Evolutionary conservation across 2,113 vertebrate species (phyloP).

Genomic region (Ranitomeya imitator): DNA sequence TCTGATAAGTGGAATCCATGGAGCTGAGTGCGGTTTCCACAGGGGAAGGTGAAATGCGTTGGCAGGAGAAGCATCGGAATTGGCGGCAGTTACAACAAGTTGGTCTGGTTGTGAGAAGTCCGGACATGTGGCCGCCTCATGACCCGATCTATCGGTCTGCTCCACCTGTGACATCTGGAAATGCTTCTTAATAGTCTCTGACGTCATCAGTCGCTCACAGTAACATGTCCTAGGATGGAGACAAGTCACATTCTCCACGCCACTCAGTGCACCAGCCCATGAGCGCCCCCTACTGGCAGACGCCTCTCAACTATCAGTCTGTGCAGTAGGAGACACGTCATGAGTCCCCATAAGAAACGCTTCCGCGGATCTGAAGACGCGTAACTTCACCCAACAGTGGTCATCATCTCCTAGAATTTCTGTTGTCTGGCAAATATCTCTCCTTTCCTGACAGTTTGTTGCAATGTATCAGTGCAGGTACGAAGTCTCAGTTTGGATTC

Average conservation of each 20-base stretch:
- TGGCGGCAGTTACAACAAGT: constrained; percentile 14
- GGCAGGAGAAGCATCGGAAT: neutral
- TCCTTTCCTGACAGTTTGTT: neutral
- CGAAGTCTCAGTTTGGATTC: neutral
- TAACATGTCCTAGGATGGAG: neutral
- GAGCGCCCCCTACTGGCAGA: neutral
- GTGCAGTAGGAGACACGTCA: too few species aligned
- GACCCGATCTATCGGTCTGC: neutral
- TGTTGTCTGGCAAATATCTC: too few species aligned
- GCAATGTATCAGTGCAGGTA: neutral
- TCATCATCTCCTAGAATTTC: too few species aligned
- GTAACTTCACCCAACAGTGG: too few species aligned
- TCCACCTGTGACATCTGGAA: constrained; percentile 6
- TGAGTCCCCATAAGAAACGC: too few species aligned
- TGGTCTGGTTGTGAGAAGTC: neutral
- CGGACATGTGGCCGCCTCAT: constrained; percentile 45
- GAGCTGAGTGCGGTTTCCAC: neutral
- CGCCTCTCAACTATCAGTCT: neutral
- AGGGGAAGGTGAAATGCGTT: neutral
- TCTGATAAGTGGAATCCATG: constrained; percentile 31
- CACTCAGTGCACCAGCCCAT: neutral
- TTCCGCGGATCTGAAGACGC: too few species aligned
- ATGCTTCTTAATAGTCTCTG: neutral
- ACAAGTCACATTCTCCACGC: neutral
- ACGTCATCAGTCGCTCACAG: neutral